These are phyloP conservation scores for Heterochromis multidens DNA, from an alignment of 2,113 vertebrate genomes.

Conservation along the genomic window DNA sequence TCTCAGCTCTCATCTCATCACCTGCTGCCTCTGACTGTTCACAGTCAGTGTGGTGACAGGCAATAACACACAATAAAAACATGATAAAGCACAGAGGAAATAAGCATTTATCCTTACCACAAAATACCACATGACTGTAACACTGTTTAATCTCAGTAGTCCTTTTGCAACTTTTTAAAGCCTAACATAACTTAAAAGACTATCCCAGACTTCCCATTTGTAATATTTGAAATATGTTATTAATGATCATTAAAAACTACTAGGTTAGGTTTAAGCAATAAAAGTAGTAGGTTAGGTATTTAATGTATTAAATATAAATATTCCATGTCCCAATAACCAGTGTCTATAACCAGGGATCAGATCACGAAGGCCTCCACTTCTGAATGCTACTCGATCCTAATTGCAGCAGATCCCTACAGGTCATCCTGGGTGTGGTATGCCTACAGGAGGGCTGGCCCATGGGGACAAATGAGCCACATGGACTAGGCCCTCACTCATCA, in stretches of 20 bases:
- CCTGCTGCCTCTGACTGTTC: conserved; percentile 29
- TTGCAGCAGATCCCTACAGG: neutral
- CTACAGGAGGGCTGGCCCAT: neutral
- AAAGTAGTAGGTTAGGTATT: neutral
- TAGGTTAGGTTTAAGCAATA: neutral
- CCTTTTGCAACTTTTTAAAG: neutral
- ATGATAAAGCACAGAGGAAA: neutral
- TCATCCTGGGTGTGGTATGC: neutral
- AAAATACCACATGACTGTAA: neutral
- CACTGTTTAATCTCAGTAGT: neutral
- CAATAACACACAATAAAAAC: neutral
- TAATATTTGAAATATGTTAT: neutral
- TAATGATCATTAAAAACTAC: neutral
- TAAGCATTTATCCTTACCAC: neutral
- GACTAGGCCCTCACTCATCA: neutral
- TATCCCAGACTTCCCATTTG: neutral
- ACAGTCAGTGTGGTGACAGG: neutral
- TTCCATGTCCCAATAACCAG: neutral
- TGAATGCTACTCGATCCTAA: neutral
- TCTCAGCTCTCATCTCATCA: conserved; percentile 36
- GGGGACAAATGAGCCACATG: neutral
- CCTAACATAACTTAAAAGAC: neutral
- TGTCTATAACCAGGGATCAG: neutral
- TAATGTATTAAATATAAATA: neutral
- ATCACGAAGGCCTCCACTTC: neutral